phyloP scores from a whole-genome alignment of 2,797 vertebrate genomes.

The Sebastes iracundus region DNA sequence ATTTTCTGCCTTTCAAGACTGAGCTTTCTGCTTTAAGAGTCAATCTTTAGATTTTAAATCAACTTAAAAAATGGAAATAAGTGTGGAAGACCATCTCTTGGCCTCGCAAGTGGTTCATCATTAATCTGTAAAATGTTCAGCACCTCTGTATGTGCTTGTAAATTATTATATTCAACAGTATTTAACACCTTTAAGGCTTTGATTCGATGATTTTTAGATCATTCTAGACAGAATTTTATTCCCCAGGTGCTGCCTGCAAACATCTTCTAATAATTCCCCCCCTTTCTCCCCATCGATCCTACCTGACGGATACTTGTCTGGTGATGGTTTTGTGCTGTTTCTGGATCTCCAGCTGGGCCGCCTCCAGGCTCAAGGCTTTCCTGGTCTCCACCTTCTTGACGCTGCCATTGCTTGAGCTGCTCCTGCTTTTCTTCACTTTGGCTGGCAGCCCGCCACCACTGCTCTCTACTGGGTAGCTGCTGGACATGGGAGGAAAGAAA shows the following conservation, averaged over 20 bases:
- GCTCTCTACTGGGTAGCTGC: conserved; percentile 71
- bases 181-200: not conserved
- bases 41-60: too few species aligned
- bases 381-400: conserved; percentile 71
- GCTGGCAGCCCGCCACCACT: conserved; percentile 66
- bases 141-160: not conserved
- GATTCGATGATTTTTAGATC: not conserved
- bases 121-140: not conserved
- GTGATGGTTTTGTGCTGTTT: conserved; percentile 67
- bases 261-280: not conserved
- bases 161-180: not conserved
- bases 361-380: conserved; percentile 84
- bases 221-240: not conserved
- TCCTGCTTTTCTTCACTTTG: conserved; percentile 78
- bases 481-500: not conserved
- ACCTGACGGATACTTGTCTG: conserved; percentile 82
- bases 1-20: not conserved
- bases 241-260: not conserved
- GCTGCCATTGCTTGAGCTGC: conserved; percentile 63
- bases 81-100: not conserved
- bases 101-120: not conserved
- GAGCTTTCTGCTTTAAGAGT: not conserved
- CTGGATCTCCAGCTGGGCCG: conserved; percentile 67
- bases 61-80: not conserved
- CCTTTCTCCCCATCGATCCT: not conserved